Evolutionary conservation across 2,113 vertebrate genomes (phyloP).

Genomic region (Petrocephalus microphthalmus): DNA sequence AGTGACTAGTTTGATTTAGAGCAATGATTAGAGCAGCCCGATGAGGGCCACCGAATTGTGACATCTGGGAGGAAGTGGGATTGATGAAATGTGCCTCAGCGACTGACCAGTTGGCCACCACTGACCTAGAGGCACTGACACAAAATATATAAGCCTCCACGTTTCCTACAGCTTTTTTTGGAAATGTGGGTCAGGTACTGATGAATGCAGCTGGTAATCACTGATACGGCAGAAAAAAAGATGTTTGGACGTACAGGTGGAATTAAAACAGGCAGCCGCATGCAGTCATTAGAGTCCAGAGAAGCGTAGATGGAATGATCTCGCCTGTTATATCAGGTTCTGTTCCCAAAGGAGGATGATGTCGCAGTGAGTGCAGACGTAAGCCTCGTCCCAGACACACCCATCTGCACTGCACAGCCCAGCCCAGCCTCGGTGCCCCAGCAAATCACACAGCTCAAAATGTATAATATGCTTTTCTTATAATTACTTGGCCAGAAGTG

Average conservation of each 20-base stretch:
- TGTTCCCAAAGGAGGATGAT: not conserved
- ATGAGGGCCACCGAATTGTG: not conserved
- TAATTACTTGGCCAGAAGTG: not conserved
- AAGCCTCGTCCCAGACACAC: conserved; percentile 25
- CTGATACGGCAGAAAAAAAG: not conserved
- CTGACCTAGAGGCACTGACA: not conserved
- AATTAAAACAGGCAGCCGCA: not conserved
- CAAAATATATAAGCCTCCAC: not conserved
- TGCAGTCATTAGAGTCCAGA: not conserved
- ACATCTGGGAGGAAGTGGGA: not conserved
- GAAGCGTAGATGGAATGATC: not conserved
- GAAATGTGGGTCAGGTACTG: not conserved
- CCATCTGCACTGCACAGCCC: conserved; percentile 3
- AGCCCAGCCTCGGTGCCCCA: not conserved
- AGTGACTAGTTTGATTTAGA: not conserved
- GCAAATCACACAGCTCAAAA: not conserved
- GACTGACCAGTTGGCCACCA: not conserved
- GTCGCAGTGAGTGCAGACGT: not conserved
- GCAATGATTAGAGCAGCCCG: too few relatives aligned
- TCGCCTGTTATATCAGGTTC: not conserved
- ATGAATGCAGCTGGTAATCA: not conserved
- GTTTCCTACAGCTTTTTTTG: not conserved
- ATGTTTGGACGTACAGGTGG: not conserved
- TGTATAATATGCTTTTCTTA: conserved; percentile 5
- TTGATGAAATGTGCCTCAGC: not conserved